These are phyloP conservation scores for Autographa gamma DNA, from an alignment of 2,888 invertebrate genomes.

Conservation along the genomic window DNA sequence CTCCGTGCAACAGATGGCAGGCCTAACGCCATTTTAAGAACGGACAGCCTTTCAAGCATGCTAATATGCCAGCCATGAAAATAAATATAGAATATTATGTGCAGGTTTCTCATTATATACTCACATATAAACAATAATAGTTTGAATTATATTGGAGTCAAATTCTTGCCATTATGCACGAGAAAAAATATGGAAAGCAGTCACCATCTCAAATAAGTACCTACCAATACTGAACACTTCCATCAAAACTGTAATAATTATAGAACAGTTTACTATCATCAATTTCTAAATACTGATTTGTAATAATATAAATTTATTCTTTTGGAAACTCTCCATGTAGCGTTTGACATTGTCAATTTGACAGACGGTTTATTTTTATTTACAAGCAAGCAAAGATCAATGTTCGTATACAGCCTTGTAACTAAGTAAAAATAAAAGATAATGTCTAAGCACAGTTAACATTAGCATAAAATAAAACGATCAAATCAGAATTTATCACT, in stretches of 20 bases:
- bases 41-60: slow-evolving; percentile 17
- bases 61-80: slow-evolving; percentile 12
- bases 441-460: neutral
- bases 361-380: slow-evolving; percentile 21
- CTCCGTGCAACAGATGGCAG: slow-evolving; percentile 48
- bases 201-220: slow-evolving; percentile 29
- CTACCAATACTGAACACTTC: slow-evolving; percentile 24
- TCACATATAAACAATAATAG: slow-evolving; percentile 35
- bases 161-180: slow-evolving; percentile 21
- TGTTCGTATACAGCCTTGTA: slow-evolving; percentile 30
- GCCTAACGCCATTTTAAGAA: slow-evolving; percentile 31
- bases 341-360: slow-evolving; percentile 46
- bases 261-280: slow-evolving; percentile 25
- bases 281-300: slow-evolving; percentile 19
- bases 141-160: slow-evolving; percentile 23
- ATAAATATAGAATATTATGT: slow-evolving; percentile 12
- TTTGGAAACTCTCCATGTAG: slow-evolving; percentile 12
- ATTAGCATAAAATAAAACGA: neutral
- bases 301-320: slow-evolving; percentile 16
- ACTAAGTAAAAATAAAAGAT: slow-evolving; percentile 6
- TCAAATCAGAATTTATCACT: neutral
- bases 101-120: slow-evolving; percentile 32
- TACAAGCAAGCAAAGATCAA: slow-evolving; percentile 23
- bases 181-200: slow-evolving; percentile 12
- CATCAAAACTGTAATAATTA: slow-evolving; percentile 27